Percentiles rank a stretch among this genome's conserved stretches.
These are phyloP conservation scores for Orthonychiurus folsomi DNA, from an alignment of 2,888 invertebrate genomes.

Conservation along the genomic window DNA sequence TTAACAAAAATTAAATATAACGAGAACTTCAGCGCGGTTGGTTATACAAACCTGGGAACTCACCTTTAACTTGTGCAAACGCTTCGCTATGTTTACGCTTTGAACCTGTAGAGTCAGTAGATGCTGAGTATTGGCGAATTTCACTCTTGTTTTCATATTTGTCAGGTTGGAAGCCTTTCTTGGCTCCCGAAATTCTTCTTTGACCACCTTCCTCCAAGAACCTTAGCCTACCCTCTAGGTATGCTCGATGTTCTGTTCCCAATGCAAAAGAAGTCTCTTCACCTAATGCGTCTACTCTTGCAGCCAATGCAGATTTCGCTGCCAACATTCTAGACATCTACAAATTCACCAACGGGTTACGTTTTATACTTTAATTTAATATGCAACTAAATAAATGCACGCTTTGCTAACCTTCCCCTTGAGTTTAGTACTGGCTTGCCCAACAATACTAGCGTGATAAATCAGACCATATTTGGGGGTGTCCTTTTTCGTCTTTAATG, in stretches of 20 bases:
- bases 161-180: slow-evolving; percentile 57
- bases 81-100: slow-evolving; percentile 54
- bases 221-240: slow-evolving; percentile 66
- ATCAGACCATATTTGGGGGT: slow-evolving; percentile 96
- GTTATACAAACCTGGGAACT: not conserved
- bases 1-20: not conserved
- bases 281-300: slow-evolving; percentile 90
- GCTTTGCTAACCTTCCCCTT: slow-evolving; percentile 60
- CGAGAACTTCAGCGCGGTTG: not conserved
- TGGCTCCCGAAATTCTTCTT: slow-evolving; percentile 50
- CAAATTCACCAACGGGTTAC: not conserved
- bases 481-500: slow-evolving; percentile 91
- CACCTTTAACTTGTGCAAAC: too few species aligned
- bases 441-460: slow-evolving; percentile 89
- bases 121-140: slow-evolving; percentile 66
- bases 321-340: slow-evolving; percentile 83
- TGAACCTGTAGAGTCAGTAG: slow-evolving; percentile 70
- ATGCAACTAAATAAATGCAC: too few species aligned
- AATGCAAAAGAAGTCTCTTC: slow-evolving; percentile 75
- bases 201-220: slow-evolving; percentile 74
- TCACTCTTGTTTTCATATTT: slow-evolving; percentile 83
- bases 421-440: slow-evolving; percentile 76
- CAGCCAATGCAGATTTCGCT: slow-evolving; percentile 86
- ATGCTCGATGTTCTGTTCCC: slow-evolving; percentile 81
- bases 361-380: too few species aligned